Percentiles rank a stretch among this genome's conserved stretches.
These are phyloP conservation scores for Copsychus sechellarum DNA, from an alignment of 2,113 vertebrate species.

Conservation along the genomic window DNA sequence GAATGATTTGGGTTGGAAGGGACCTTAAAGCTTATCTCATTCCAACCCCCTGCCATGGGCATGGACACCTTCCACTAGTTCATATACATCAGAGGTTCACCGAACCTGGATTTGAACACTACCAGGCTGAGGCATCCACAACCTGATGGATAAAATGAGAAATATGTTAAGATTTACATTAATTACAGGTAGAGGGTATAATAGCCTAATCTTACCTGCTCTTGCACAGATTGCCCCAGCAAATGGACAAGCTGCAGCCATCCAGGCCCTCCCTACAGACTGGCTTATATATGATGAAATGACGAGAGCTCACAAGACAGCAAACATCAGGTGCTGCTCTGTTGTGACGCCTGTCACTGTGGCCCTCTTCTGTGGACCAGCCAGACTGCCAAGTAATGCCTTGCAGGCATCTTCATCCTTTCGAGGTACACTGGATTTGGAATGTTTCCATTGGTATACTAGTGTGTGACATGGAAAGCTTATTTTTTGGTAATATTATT, in stretches of 20 bases:
- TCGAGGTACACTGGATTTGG: constrained; percentile 62
- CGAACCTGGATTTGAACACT: neutral
- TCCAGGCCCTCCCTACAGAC: constrained; percentile 84
- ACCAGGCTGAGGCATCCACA: neutral
- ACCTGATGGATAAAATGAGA: neutral
- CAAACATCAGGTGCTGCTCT: constrained; percentile 89
- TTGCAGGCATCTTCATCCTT: constrained; percentile 76
- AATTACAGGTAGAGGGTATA: neutral
- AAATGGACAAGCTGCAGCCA: constrained; percentile 78
- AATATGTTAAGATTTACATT: neutral
- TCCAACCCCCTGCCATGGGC: neutral
- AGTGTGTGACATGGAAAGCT: neutral
- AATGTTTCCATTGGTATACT: neutral
- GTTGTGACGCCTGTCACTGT: constrained; percentile 84
- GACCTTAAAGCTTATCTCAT: neutral
- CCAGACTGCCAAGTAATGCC: constrained; percentile 79
- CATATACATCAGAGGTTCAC: neutral
- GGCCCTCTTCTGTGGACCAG: constrained; percentile 85
- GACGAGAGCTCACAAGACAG: constrained; percentile 84
- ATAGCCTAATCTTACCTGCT: neutral
- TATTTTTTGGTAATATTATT: neutral
- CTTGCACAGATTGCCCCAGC: constrained; percentile 76
- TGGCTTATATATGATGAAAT: constrained; percentile 97
- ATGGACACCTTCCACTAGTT: neutral
- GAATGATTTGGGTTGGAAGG: neutral